These are phyloP conservation scores for Petrolisthes cinctipes DNA, from an alignment of 2,888 invertebrate species.

Conservation along the genomic window DNA sequence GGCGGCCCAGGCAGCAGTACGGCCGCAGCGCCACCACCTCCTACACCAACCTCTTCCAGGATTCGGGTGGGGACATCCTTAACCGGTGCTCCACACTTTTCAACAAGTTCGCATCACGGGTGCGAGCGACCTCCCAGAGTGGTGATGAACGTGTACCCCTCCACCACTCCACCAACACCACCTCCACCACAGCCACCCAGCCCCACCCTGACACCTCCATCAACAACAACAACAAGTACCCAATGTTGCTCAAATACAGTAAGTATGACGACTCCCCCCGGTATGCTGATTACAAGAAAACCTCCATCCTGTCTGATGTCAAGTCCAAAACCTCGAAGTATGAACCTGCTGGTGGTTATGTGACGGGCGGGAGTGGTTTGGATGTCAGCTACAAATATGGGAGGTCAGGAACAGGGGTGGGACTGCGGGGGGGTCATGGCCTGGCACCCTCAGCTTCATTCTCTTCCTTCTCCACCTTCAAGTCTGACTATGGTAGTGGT, in stretches of 20 bases:
- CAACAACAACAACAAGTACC: conserved; percentile 43
- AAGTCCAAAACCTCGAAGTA: conserved; percentile 37
- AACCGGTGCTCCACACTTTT: conserved; percentile 63
- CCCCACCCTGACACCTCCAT: conserved; percentile 13
- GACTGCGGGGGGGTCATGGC: conserved; percentile 31
- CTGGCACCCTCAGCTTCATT: conserved; percentile 63
- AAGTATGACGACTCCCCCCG: conserved; percentile 59
- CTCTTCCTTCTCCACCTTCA: conserved; percentile 61
- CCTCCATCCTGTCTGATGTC: conserved; percentile 14
- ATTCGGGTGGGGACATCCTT: conserved; percentile 62
- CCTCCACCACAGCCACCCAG: conserved; percentile 14
- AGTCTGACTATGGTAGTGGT: conserved; percentile 54
- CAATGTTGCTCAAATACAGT: conserved; percentile 63
- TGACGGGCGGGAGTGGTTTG: conserved; percentile 14
- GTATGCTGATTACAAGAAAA: conserved; percentile 44
- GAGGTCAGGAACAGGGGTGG: conserved; percentile 17
- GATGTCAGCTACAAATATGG: conserved; percentile 29
- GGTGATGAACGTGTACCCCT: conserved; percentile 58
- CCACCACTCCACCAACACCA: conserved; percentile 46
- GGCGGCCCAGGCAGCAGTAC: conserved; percentile 62
- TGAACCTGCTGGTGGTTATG: not conserved
- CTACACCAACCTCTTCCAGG: conserved; percentile 58
- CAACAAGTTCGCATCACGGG: conserved; percentile 60
- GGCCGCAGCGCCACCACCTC: conserved; percentile 65
- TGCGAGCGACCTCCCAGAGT: conserved; percentile 60